Base-by-base conservation (phyloP, 2,113 vertebrate species). In the Haemorhous mexicanus region DNA sequence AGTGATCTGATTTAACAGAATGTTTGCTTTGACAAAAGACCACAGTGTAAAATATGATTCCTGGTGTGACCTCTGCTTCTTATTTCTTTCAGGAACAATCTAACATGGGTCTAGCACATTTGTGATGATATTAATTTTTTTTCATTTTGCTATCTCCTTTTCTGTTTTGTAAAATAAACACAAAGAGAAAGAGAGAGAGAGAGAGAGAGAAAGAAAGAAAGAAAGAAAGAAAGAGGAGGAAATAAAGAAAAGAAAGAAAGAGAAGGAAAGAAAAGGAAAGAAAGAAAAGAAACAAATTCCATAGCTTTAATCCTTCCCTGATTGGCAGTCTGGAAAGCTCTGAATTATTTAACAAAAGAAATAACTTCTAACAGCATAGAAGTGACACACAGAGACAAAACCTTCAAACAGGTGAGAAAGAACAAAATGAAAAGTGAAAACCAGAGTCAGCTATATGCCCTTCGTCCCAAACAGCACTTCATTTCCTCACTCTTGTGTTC, bases 261-360 rank as follows among this genome's bases (percentile, higher is more conserved):
- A 23, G 4, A 24, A 12, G 24, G 9, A 58, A 19, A 7, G 10
- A 6, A 8, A n/a, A 35, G 4, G n/a, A 35, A 15, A 21, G 3
- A 49, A 18, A 30, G 4, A 41, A 35, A 16, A 21, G 3, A 49
- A 18, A 8, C 1, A 27, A 50, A 50, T 6, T 26, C 52, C 15
- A 87, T 9, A n/a, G 84, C 98, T 98, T 98, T 98, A 97, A 98
- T 98, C 97, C 95, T 92, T 46, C 30, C 39, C 96, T 97, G 97
- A 97, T 52, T 96, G 97, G 94, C 98, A 98, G 97, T 87, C 92
- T 95, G 84, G 67, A 95, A 95, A 97, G 64, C 89, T 96, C 92
- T 98, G 97, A 98, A 98, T 98, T 98, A 98, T 98, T 97, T 98
- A 98, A 98, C 97, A 98, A 98, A 98, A 98, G 98, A 94, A 89